Conservation (phyloP, 2,797 vertebrate species). For the Hoplostethus mediterraneus region DNA sequence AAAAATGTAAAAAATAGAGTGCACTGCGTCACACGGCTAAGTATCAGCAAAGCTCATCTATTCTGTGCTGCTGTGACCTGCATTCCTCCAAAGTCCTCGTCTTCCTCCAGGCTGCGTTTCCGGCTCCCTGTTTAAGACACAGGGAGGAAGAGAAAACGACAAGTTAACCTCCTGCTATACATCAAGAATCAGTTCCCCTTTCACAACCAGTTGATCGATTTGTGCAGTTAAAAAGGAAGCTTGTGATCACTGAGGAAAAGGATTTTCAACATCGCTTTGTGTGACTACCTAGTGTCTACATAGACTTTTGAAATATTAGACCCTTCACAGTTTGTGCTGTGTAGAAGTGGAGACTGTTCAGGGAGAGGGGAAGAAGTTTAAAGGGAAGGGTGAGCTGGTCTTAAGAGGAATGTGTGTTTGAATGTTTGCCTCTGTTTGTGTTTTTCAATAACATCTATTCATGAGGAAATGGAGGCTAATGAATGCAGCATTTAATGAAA, state of each 20-base stretch:
- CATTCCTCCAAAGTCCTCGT: constrained; percentile 95
- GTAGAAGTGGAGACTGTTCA: no score
- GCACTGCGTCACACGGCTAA: constrained; percentile 68
- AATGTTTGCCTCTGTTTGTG: no score
- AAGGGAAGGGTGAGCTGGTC: no score
- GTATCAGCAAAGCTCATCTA: constrained; percentile 81
- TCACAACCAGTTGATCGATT: no score
- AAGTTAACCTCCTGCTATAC: neutral
- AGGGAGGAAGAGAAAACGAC: neutral
- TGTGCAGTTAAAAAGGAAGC: no score
- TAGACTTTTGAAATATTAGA: neutral
- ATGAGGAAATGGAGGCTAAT: no score
- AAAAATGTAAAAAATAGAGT: constrained; percentile 86
- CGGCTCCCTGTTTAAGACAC: constrained; percentile 87
- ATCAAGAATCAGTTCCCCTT: neutral
- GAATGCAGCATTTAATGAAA: no score
- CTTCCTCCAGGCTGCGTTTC: constrained; percentile 95
- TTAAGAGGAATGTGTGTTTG: no score
- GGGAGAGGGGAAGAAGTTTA: no score
- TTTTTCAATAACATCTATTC: no score
- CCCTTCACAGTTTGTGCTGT: neutral
- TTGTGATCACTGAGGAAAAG: no score
- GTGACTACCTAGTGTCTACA: neutral
- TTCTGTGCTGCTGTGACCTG: constrained; percentile 94
- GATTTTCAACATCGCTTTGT: no score